Percentiles rank a stretch among this genome's conserved stretches.
These are phyloP conservation scores for Eurypyga helias DNA, from an alignment of 2,113 vertebrate genomes.

Conservation along the genomic window DNA sequence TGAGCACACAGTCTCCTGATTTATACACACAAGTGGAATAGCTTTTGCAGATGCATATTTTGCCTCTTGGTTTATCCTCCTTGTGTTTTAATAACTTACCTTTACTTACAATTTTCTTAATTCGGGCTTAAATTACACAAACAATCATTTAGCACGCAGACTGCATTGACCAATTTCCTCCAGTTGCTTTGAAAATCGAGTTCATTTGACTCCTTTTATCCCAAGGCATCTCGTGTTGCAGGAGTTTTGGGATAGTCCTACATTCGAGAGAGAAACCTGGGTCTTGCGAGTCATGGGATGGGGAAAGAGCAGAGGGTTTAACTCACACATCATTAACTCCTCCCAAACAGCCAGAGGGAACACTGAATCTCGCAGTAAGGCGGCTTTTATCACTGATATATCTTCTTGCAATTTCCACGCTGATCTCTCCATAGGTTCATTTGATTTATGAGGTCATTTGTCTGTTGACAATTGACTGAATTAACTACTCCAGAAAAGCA, in stretches of 20 bases:
- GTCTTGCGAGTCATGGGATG: neutral
- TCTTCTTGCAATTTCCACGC: neutral
- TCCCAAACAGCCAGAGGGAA: neutral
- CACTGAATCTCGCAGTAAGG: neutral
- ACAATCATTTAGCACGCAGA: neutral
- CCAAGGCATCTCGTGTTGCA: neutral
- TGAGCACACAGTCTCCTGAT: constrained; percentile 32
- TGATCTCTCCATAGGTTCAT: neutral
- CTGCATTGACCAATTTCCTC: neutral
- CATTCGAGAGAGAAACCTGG: neutral
- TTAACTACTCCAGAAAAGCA: neutral
- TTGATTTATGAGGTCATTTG: neutral
- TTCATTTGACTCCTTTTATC: neutral
- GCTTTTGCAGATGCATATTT: neutral
- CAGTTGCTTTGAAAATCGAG: neutral
- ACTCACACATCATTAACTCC: neutral
- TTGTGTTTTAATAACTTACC: neutral
- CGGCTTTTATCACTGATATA: neutral
- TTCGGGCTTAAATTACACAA: neutral
- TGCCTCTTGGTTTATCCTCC: neutral
- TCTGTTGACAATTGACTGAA: neutral
- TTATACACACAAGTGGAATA: constrained; percentile 23
- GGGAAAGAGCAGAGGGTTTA: neutral
- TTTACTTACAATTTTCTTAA: neutral
- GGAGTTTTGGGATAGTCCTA: neutral